Percentiles rank a stretch among this genome's conserved stretches.
Conservation (phyloP, 2,888 invertebrate species). For the Cecidostiba fungosa region DNA sequence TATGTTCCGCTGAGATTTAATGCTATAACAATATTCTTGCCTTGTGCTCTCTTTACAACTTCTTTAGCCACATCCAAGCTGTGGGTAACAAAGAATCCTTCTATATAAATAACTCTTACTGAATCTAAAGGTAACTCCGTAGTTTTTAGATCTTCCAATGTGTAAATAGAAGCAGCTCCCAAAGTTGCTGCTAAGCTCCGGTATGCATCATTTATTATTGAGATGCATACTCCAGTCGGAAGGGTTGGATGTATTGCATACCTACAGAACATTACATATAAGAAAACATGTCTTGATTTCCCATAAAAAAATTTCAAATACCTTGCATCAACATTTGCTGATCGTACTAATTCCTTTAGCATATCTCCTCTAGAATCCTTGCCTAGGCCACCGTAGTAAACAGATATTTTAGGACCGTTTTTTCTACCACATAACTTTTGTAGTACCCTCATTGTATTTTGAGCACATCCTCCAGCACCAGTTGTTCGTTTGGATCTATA, state of each 20-base stretch:
- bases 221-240: conserved; percentile 77
- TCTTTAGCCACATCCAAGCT: conserved; percentile 76
- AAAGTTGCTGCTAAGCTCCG: conserved; percentile 77
- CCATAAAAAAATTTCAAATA: conserved; percentile 56
- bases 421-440: conserved; percentile 74
- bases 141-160: conserved; percentile 71
- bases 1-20: conserved; percentile 79
- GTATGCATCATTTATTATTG: conserved; percentile 73
- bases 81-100: conserved; percentile 78
- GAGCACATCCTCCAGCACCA: conserved; percentile 75
- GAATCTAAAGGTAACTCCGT: conserved; percentile 70
- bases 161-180: conserved; percentile 77
- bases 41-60: conserved; percentile 73
- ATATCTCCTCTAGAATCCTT: conserved; percentile 74
- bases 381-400: conserved; percentile 77
- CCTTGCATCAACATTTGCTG: conserved; percentile 76
- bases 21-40: conserved; percentile 74
- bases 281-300: conserved; percentile 7
- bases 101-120: conserved; percentile 77
- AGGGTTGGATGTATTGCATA: conserved; percentile 74
- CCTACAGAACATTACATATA: conserved; percentile 67
- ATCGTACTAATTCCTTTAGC: conserved; percentile 73
- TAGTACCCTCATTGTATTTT: conserved; percentile 75
- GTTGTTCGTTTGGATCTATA: conserved; percentile 68
- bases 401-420: conserved; percentile 66